Conservation (phyloP, 2,113 vertebrate species). For the Andinoacara biseriatus region DNA sequence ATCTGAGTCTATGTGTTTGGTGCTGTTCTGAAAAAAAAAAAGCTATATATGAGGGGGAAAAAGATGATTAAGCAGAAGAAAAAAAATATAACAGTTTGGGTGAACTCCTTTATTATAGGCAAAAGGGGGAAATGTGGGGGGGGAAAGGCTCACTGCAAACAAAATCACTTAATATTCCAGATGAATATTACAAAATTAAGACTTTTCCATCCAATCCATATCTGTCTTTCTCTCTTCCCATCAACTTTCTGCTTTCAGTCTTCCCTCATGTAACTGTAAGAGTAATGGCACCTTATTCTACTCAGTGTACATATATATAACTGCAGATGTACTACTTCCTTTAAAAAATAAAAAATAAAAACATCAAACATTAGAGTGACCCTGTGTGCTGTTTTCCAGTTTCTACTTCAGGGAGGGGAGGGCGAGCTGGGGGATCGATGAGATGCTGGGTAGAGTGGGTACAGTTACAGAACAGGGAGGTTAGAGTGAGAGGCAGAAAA, state of each 20-base stretch:
- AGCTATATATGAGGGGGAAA: too few relatives aligned
- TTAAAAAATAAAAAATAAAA: not conserved
- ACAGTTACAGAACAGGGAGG: conserved; percentile 45
- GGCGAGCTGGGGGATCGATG: conserved; percentile 25
- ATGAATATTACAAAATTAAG: not conserved
- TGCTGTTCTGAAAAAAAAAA: not conserved
- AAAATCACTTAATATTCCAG: not conserved
- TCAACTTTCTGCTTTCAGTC: not conserved
- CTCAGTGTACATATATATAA: too few relatives aligned
- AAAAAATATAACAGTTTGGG: conserved; percentile 5
- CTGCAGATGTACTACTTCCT: not conserved
- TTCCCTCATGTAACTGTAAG: not conserved
- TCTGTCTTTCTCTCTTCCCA: not conserved
- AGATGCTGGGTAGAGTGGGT: conserved; percentile 43
- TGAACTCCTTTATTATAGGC: not conserved
- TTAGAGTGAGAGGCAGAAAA: conserved; percentile 52
- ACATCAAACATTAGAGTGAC: not conserved
- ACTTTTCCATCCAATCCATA: not conserved
- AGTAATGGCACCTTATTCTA: too few relatives aligned
- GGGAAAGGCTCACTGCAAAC: not conserved
- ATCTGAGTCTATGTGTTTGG: not conserved
- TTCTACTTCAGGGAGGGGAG: not conserved
- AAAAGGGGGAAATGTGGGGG: not conserved
- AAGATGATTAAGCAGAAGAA: not conserved
- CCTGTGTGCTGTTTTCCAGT: not conserved